Evolutionary conservation across 2,888 invertebrate species (phyloP).

Genomic region (Gymnoscelis rufifasciata): DNA sequence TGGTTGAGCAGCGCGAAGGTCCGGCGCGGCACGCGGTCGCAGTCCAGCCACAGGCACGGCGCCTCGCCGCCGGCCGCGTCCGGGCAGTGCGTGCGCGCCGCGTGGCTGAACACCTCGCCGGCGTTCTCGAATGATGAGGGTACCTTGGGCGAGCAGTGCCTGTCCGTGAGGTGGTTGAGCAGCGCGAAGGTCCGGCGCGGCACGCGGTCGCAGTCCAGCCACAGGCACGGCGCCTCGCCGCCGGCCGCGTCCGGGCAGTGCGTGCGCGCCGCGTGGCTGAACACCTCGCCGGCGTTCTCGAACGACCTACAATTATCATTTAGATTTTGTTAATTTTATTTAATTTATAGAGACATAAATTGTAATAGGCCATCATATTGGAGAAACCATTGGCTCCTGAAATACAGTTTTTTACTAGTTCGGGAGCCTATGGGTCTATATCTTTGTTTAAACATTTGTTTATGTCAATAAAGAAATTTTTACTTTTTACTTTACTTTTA

Average conservation of each 20-base stretch:
- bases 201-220: constrained; percentile 94
- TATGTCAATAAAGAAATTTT: too few species aligned
- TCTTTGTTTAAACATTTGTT: too few species aligned
- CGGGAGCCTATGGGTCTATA: too few species aligned
- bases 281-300: constrained; percentile 87
- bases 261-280: constrained; percentile 89
- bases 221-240: constrained; percentile 91
- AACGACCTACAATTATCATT: constrained; percentile 84
- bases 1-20: constrained; percentile 98
- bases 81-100: too few species aligned
- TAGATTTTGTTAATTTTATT: too few species aligned
- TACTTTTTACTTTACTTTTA: too few species aligned
- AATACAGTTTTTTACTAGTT: too few species aligned
- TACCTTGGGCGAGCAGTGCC: constrained; percentile 93
- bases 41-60: constrained; percentile 92
- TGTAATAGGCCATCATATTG: too few species aligned
- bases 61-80: constrained; percentile 82
- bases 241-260: constrained; percentile 84
- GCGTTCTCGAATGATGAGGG: constrained; percentile 86
- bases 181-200: constrained; percentile 94
- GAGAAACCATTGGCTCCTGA: too few species aligned
- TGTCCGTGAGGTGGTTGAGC: constrained; percentile 97
- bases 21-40: constrained; percentile 92
- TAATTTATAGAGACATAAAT: too few species aligned
- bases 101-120: too few species aligned